Evolutionary conservation across 2,113 vertebrate species (phyloP).

Genomic region (Oryzias curvinotus): DNA sequence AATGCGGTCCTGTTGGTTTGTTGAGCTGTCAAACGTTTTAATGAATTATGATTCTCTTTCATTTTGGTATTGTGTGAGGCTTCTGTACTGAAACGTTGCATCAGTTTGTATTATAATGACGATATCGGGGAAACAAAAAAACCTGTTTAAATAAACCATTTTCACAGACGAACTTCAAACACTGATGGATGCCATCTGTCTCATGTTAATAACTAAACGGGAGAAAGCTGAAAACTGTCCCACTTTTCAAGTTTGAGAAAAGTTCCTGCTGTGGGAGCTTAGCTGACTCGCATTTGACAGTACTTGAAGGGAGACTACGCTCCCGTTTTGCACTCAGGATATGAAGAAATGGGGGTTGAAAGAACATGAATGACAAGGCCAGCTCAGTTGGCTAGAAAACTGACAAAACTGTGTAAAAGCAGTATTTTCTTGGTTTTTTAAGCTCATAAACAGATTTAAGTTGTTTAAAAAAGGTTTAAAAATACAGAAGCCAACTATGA

Average conservation of each 20-base stretch:
- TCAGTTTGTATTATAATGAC: slow-evolving; percentile 71
- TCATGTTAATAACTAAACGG: background rate
- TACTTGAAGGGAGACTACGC: too few relatives aligned
- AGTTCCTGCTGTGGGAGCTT: too few relatives aligned
- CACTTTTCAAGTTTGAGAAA: slow-evolving; percentile 8
- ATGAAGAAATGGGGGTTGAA: too few relatives aligned
- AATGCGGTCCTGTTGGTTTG: slow-evolving; percentile 65
- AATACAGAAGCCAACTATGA: too few relatives aligned
- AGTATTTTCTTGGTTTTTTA: too few relatives aligned
- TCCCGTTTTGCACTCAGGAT: too few relatives aligned
- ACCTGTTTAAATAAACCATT: slow-evolving; percentile 73
- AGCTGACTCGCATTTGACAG: too few relatives aligned
- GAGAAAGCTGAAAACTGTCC: slow-evolving; percentile 5
- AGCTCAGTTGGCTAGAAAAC: too few relatives aligned
- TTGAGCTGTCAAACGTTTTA: slow-evolving; percentile 58
- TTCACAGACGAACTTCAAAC: slow-evolving; percentile 71
- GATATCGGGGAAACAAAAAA: slow-evolving; percentile 51
- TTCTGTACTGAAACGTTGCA: slow-evolving; percentile 70
- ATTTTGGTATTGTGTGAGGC: slow-evolving; percentile 67
- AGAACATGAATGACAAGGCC: too few relatives aligned
- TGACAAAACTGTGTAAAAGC: too few relatives aligned
- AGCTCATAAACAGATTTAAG: too few relatives aligned
- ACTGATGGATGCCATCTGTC: slow-evolving; percentile 53
- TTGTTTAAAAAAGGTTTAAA: too few relatives aligned
- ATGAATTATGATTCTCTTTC: slow-evolving; percentile 56